phyloP scores from a whole-genome alignment of 2,797 vertebrate genomes.

The Cryptoprocta ferox region DNA sequence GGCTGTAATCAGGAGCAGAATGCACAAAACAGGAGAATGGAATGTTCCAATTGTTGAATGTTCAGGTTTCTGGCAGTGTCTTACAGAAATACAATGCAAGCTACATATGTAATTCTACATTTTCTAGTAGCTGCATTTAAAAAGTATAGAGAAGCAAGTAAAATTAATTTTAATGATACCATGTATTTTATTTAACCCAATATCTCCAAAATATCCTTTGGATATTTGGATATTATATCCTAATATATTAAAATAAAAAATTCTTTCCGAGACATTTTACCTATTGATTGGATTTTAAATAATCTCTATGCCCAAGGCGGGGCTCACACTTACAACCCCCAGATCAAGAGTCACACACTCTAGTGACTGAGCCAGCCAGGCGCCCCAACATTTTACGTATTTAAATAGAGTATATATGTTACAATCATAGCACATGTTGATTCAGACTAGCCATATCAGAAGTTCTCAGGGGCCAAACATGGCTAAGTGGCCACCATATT shows the following conservation, averaged over 20 bases:
- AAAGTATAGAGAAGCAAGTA: neutral
- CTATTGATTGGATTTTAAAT: neutral
- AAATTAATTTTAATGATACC: constrained; percentile 23
- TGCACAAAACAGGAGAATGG: neutral
- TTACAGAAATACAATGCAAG: constrained; percentile 11
- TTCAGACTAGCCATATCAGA: neutral
- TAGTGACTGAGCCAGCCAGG: neutral
- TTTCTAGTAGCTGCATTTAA: constrained; percentile 2
- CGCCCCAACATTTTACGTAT: neutral
- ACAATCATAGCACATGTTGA: neutral
- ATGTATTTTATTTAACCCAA: neutral
- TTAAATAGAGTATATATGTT: neutral
- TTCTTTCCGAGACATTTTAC: neutral
- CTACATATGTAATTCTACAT: neutral
- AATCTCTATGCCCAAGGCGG: neutral
- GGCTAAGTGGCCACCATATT: neutral
- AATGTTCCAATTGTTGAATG: neutral
- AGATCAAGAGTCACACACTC: neutral
- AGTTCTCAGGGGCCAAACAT: neutral
- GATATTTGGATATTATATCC: too few species aligned
- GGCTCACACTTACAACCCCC: neutral
- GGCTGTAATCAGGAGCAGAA: neutral
- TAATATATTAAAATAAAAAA: neutral
- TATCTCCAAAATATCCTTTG: constrained; percentile 38
- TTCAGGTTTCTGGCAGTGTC: neutral